These are phyloP conservation scores for Limnodromus scolopaceus DNA, from an alignment of 2,797 vertebrate genomes.

Conservation along the genomic window DNA sequence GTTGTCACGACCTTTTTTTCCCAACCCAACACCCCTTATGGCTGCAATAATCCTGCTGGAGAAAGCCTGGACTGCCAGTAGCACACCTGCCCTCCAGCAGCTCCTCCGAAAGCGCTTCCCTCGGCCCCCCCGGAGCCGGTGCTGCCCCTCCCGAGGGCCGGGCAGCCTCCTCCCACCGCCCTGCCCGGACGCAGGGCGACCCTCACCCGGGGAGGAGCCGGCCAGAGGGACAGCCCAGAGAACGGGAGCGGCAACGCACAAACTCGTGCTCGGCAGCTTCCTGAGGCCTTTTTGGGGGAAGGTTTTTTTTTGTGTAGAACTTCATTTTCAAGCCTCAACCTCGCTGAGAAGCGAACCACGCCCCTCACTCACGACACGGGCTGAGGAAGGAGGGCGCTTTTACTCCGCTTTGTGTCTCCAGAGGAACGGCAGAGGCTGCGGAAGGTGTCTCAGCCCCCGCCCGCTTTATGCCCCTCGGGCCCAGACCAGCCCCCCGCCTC, in stretches of 20 bases:
- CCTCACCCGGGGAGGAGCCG: too few species aligned
- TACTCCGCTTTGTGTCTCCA: rapidly evolving
- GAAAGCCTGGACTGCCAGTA: rapidly evolving
- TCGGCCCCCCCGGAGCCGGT: not conserved
- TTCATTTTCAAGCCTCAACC: too few species aligned
- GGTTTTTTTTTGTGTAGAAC: too few species aligned
- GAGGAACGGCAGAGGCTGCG: rapidly evolving
- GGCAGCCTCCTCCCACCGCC: not conserved
- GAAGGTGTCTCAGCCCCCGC: not conserved
- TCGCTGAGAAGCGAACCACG: not conserved
- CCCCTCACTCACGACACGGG: rapidly evolving
- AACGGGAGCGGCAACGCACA: rapidly evolving
- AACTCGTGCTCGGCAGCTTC: rapidly evolving
- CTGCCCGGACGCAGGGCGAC: not conserved
- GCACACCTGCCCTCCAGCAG: not conserved
- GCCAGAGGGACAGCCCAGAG: not conserved
- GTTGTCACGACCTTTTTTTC: rapidly evolving
- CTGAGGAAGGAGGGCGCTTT: rapidly evolving
- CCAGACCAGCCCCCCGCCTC: not conserved
- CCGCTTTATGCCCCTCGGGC: rapidly evolving
- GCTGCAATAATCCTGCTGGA: rapidly evolving
- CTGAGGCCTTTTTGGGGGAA: not conserved
- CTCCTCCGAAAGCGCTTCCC: rapidly evolving
- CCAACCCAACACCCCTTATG: rapidly evolving
- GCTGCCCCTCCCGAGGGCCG: not conserved